Base-by-base conservation (phyloP, 35 echinoderm and acorn worm species). In the Stichopus chloronotus region DNA sequence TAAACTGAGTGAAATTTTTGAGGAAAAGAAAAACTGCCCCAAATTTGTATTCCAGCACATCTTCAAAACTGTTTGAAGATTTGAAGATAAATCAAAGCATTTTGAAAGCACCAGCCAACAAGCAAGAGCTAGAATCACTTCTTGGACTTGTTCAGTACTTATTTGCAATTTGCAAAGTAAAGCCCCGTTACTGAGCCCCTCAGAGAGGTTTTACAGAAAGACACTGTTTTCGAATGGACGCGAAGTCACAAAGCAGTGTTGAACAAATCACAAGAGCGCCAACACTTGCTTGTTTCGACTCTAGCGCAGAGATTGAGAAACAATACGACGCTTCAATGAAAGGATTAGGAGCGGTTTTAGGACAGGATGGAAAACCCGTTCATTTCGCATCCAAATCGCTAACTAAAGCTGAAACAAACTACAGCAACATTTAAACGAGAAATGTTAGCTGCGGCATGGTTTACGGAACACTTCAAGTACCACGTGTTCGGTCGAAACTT, bases 361-460 rank as follows among this genome's bases (percentile, higher is more conserved):
- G 71, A 71, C 92, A 93, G 78, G 52, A 93, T 5, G 92, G 92
- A 4, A 87, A 87, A 87, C 92, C 92, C n/a, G 79, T 93, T 9
- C 52, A 85, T 74, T 93, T 87, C 43, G 92, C 92, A 43, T 86
- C 80, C 4, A 93, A 93, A 87, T 6, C 92, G 4, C 92, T 93
- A 3, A 93, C 92, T 8, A 60, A 53, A 25, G 79, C 92, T n/a
- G 91, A 92, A 81, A 19, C 72, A 77, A 92, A 92, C 55, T 92
- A 92, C 56, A 92, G 91, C 76, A 92, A 92, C 78, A 92, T 92
- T 23, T 76, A 92, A 53, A 79, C n/a, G 91, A 58, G 91, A 92
- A 83, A 57, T 53, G 1, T 16, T 92, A 59, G 77, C 91, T 4
- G 91, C 58, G 22, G 76, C 81, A 54, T 79, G 91, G 91, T 55